Base-by-base conservation (phyloP, 2,113 vertebrate species). In the Phocoena phocoena region DNA sequence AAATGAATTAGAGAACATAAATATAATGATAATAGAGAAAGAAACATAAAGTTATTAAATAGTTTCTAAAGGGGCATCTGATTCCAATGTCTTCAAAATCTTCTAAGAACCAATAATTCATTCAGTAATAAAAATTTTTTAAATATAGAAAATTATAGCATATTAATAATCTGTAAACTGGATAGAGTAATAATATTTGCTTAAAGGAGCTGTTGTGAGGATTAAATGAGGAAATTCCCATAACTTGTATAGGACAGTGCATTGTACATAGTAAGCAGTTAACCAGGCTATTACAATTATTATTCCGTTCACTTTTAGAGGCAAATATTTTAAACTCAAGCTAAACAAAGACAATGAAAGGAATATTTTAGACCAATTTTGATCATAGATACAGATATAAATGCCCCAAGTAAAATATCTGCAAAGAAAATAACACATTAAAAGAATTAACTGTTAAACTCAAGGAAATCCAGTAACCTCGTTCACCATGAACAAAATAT, bases 281-380 rank as follows among this genome's bases (percentile, higher is more conserved):
- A 91, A 55, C 26, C 36, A 91, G 47, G 18, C 31, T 68, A 36
- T 21, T 96, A 47, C 36, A n/a, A 36, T 44, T 41, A 18, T 65
- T 68, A 53, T 11, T 68, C 28, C 53, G 2, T 79, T 83, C 2
- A 31, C 28, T 85, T 92, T 94, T 62, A 74, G 62, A 83, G 50
- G n/a, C 23, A 83, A 82, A 68, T 83, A 44, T 70, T 88, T 91
- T 60, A 88, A 83, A 53, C 31, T 25, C 31, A 62, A 83, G 41
- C 31, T 62, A 76, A 76, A 63, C 28, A 70, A 47, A 60, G 50
- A 55, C 60, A 81, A n/a, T 68, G 6, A 76, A 93, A 55, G 63
- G 9, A 76, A 88, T 68, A 90, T 77, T 87, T 94, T 94, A 92
- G 53, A 38, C 17, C 41, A 77, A 15, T 88, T 95, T 92, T 38